These are phyloP conservation scores for Huso huso DNA, from an alignment of 2,797 vertebrate genomes.

Conservation along the genomic window DNA sequence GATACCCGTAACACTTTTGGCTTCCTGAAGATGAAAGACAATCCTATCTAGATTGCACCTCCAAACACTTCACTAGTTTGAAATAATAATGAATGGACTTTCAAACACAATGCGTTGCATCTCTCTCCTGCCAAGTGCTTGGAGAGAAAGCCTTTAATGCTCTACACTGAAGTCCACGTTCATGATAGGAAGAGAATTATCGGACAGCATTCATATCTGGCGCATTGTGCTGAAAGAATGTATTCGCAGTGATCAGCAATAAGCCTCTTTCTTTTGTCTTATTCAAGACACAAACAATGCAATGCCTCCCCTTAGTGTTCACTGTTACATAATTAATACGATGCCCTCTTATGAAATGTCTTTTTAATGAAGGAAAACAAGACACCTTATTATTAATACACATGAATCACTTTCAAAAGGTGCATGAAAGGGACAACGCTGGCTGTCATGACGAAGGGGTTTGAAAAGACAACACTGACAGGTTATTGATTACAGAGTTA, in stretches of 20 bases:
- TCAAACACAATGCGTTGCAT: no score
- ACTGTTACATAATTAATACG: constrained; percentile 13
- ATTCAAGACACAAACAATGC: constrained; percentile 3
- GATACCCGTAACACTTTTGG: no score
- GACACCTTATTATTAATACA: constrained; percentile 15
- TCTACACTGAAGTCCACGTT: no score
- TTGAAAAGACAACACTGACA: constrained; percentile 2
- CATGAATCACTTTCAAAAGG: constrained; percentile 6
- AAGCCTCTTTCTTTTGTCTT: background rate
- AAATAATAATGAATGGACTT: no score
- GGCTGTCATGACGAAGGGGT: constrained; percentile 3
- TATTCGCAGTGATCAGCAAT: background rate
- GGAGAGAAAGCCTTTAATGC: no score
- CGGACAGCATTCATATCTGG: no score
- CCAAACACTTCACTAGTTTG: no score
- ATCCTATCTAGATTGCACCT: no score
- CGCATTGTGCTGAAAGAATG: no score
- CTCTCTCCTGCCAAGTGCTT: no score
- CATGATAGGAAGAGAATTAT: no score
- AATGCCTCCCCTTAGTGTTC: constrained; percentile 4
- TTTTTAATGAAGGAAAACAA: constrained; percentile 14
- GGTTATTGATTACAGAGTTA: constrained; percentile 1
- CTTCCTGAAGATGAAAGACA: no score
- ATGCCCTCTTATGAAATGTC: constrained; percentile 3
- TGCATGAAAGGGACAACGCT: background rate